Base-by-base conservation (phyloP, 2,797 vertebrate genomes). In the Spinus pinus region DNA sequence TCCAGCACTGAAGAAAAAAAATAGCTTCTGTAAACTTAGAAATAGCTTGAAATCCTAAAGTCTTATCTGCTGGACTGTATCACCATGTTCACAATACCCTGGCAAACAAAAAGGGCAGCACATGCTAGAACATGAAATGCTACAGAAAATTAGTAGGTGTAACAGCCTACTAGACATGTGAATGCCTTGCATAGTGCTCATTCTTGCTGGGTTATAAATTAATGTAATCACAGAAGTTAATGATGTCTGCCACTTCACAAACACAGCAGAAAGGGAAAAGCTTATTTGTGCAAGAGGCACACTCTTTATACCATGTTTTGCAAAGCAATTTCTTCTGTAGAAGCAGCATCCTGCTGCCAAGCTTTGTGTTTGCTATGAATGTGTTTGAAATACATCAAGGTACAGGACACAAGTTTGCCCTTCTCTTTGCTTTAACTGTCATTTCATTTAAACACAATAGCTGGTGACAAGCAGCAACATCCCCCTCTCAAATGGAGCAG, bases 171-270 rank as follows among this genome's bases (percentile, higher is more conserved):
- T 21, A 90, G 84, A 95, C 87, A 91, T n/a, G 62, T 39, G 82
- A 94, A 94, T 91, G 92, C 91, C 80, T 93, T 49, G 72, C 86
- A 95, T 85, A 86, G 90, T 49, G 46, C 3, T 80, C 77, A 1
- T 94, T 94, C 94, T 84, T 94, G 70, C 64, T 74, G 73, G 79
- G 93, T 58, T 92, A 88, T 75, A 95, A 96, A 94, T 95, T 94
- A 95, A 92, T 84, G 60, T 84, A 78, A 85, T 89, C 81, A 82
- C 42, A 70, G 71, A 80, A 95, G 82, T 67, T 90, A 80, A 94
- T 46, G 86, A 88, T 73, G 75, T 72, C 54, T 79, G 88, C 41
- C 75, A 84, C 75, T 85, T 78, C 87, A 84, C 84, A 93, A 94
- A 86, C 70, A 61, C 21, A 81, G 62, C 41, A 90, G 60, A 95